Evolutionary conservation across 2,888 invertebrate genomes (phyloP).

Genomic region (Argyra leucocephala): DNA sequence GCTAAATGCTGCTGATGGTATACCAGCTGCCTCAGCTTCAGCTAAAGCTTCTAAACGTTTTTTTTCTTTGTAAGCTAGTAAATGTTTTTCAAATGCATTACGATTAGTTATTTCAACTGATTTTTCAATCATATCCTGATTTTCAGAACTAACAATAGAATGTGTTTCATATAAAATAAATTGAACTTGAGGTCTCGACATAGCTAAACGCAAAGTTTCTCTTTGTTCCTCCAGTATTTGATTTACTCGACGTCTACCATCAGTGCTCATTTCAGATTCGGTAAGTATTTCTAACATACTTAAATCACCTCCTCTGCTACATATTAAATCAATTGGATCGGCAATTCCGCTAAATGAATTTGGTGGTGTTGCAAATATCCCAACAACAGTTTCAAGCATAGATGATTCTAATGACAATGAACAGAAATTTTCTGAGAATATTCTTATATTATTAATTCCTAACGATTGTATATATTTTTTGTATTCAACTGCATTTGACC

Average conservation of each 20-base stretch:
- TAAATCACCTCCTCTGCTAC: constrained; percentile 67
- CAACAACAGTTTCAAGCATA: constrained; percentile 52
- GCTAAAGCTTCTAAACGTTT: constrained; percentile 36
- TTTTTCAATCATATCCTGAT: constrained; percentile 59
- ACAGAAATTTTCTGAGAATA: constrained; percentile 47
- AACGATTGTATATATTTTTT: constrained; percentile 58
- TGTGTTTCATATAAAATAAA: constrained; percentile 73
- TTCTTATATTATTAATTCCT: constrained; percentile 52
- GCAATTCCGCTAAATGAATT: constrained; percentile 71
- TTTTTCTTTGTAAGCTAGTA: constrained; percentile 39
- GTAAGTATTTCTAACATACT: constrained; percentile 65
- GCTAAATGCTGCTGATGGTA: constrained; percentile 34
- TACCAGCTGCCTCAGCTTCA: constrained; percentile 35
- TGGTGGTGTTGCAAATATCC: constrained; percentile 65
- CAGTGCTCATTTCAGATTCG: constrained; percentile 55
- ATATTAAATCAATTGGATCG: constrained; percentile 73
- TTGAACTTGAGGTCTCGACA: constrained; percentile 75
- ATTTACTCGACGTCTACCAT: constrained; percentile 53
- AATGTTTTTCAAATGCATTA: constrained; percentile 59
- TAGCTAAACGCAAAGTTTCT: constrained; percentile 59
- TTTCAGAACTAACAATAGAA: constrained; percentile 65
- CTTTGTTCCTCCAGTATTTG: constrained; percentile 66
- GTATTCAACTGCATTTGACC: constrained; percentile 49
- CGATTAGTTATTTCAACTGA: constrained; percentile 62
- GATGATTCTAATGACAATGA: constrained; percentile 46